Evolutionary conservation across 2,888 invertebrate genomes (phyloP).

Genomic region (Dasysyrphus tricinctus): DNA sequence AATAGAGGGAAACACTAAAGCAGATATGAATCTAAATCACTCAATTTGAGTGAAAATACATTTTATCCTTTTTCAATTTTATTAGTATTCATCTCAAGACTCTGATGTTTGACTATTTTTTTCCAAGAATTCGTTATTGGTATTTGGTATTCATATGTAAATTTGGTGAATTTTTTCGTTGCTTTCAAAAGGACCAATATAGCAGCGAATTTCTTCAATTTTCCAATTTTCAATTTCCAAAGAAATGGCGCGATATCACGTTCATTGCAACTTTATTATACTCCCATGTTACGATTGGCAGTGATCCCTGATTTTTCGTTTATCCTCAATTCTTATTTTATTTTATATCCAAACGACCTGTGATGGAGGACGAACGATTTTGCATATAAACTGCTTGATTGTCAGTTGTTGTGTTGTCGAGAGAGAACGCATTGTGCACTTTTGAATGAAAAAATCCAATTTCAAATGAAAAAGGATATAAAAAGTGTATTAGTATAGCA

Average conservation of each 20-base stretch:
- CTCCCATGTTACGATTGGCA: constrained; percentile 55
- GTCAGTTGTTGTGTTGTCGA: constrained; percentile 52
- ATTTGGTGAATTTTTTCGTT: constrained; percentile 40
- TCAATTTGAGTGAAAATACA: constrained; percentile 76
- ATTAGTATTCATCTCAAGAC: constrained; percentile 63
- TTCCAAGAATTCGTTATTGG: neutral
- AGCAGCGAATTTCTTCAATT: constrained; percentile 69
- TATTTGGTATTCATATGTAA: constrained; percentile 63
- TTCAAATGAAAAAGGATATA: constrained; percentile 60
- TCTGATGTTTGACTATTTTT: constrained; percentile 18
- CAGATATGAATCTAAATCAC: constrained; percentile 73
- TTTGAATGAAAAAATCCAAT: constrained; percentile 47
- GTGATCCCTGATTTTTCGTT: constrained; percentile 39
- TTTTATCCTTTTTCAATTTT: constrained; percentile 74
- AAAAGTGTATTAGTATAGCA: constrained; percentile 34
- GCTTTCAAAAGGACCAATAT: constrained; percentile 51
- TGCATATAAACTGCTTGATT: constrained; percentile 75
- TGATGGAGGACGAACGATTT: constrained; percentile 63
- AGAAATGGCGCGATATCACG: constrained; percentile 68
- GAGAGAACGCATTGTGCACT: constrained; percentile 68
- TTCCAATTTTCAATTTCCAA: constrained; percentile 73
- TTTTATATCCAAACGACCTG: neutral
- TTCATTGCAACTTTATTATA: constrained; percentile 72
- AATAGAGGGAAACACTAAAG: neutral
- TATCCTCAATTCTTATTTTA: constrained; percentile 21